A percentile compares a stretch with the other conserved stretches of the same genome.
Evolutionary conservation across 2,797 vertebrate species (phyloP).

Genomic region (Lepus oiostolus): DNA sequence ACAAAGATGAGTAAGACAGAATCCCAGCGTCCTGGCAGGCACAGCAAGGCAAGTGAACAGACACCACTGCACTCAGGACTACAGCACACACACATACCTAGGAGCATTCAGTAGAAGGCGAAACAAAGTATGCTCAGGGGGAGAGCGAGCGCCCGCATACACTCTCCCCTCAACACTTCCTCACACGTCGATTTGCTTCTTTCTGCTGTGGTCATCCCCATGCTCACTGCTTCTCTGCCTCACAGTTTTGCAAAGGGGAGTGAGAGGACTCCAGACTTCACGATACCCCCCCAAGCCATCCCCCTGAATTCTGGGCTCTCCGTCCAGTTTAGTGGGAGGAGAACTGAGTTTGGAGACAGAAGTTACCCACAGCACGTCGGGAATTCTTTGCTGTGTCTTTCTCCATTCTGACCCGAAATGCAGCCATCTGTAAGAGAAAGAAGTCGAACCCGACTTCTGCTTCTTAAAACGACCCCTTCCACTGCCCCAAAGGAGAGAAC

Average conservation of each 20-base stretch:
- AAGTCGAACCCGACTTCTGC: background rate
- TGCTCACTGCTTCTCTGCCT: background rate
- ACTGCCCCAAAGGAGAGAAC: background rate
- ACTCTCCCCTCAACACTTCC: background rate
- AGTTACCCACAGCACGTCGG: too few species aligned
- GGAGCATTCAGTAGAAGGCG: background rate
- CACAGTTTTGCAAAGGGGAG: background rate
- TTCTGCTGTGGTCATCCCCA: background rate
- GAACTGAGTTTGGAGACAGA: background rate
- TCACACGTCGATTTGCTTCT: background rate
- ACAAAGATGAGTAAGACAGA: background rate
- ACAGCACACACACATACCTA: too few species aligned
- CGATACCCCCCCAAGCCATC: background rate
- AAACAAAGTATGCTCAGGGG: background rate
- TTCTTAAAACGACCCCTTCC: background rate
- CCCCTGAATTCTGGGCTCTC: background rate
- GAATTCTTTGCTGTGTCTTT: background rate
- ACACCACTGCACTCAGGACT: background rate
- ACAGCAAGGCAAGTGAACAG: background rate
- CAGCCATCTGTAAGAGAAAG: background rate
- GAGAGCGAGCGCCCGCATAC: background rate
- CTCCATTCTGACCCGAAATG: background rate
- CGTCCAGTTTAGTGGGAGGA: background rate
- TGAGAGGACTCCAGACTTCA: background rate
- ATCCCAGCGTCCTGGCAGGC: background rate